Base-by-base conservation (phyloP, 2,113 vertebrate species). In the Macquaria ambigua region DNA sequence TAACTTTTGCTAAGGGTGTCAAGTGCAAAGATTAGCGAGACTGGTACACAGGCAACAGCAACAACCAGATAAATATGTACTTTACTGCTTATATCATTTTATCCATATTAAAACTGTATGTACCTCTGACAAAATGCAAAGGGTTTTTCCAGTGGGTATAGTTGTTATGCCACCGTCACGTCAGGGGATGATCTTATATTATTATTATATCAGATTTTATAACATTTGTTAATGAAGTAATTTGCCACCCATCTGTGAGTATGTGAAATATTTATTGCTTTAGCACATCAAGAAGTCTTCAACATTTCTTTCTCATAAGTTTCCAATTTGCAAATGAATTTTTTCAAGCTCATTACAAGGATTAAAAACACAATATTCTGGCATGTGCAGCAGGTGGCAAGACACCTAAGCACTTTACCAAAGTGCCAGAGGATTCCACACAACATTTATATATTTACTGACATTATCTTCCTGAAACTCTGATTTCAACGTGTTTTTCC, bases 1-100 rank as follows among this genome's bases (percentile, higher is more conserved):
- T 25, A 55, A 39, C 11, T 73, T 82, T 64, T 72, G 34, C 21
- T 48, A 48, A 66, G 31, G 23, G 70, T 84, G 69, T 79, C 62
- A 78, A 78, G 31, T 66, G 46, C 66, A 37, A 34, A 39, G 8
- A 48, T 52, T 14, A 58, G 2, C 11, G 0, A 28, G 43, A n/a
- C 3, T 25, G 8, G 21, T 23, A 5, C 10, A n/a, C 10, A 31
- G 31, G 5, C 20, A 4, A 34, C 25, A 72, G 50, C 39, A 66
- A 1, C 20, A 11, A 15, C 9, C 15, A 39, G 52, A 67, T 48
- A 74, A 67, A 50, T 48, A 61, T 18, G 15, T 8, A 43, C 25
- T 18, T 64, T 3, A 43, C 1, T 12, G 31, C 31, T 39, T 23
- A 16, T 48, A 11, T 28, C 8, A 25, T 67, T 20, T 37, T 12